phyloP scores from a whole-genome alignment of 2,888 invertebrate genomes.

The Pristionchus mayeri region DNA sequence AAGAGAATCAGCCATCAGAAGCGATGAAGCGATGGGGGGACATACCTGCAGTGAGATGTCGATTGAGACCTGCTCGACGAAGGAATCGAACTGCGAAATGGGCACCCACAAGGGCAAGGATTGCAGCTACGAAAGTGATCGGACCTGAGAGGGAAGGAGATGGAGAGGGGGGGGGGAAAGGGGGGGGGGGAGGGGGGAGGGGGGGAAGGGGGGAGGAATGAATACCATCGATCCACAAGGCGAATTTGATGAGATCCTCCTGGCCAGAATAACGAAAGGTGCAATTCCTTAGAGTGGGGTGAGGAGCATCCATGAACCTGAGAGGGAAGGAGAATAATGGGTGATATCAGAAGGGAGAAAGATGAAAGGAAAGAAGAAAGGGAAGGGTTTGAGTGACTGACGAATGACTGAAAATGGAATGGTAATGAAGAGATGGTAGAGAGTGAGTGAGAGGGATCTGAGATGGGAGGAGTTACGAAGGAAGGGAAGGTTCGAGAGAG shows the following conservation, averaged over 20 bases:
- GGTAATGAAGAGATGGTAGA: conserved; percentile 37
- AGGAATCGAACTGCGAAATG: conserved; percentile 71
- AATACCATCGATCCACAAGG: conserved; percentile 62
- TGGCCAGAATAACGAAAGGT: conserved; percentile 64
- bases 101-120: conserved; percentile 71
- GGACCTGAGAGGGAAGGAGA: conserved; percentile 60
- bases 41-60: conserved; percentile 71
- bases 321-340: not conserved
- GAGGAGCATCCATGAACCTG: conserved; percentile 54
- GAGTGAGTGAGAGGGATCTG: not conserved
- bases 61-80: conserved; percentile 69
- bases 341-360: not conserved
- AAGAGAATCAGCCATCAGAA: not conserved
- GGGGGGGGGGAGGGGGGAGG: not conserved
- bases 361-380: not conserved
- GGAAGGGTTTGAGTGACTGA: conserved; percentile 3
- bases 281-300: conserved; percentile 60
- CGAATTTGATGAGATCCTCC: conserved; percentile 58
- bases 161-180: not conserved
- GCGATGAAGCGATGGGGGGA: not conserved
- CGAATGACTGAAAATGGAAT: not conserved
- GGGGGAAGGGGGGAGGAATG: not conserved
- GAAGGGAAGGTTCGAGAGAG: not conserved
- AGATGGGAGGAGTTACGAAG: not conserved
- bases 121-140: conserved; percentile 68